Percentiles rank a stretch among this genome's conserved stretches.
These are phyloP conservation scores for Malacoraja senta DNA, from an alignment of 2,797 vertebrate genomes.

Conservation along the genomic window DNA sequence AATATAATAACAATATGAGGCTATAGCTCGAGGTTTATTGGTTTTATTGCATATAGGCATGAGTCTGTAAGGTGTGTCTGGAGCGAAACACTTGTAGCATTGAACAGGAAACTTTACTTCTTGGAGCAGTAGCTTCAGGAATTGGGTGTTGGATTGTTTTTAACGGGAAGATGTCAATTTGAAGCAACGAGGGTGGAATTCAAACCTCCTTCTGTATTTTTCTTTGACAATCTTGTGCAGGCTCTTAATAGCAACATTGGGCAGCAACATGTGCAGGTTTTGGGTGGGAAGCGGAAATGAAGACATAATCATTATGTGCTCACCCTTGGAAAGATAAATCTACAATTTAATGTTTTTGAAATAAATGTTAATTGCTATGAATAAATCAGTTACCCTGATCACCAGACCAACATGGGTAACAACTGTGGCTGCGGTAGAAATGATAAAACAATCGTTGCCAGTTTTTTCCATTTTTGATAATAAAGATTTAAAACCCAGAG, in stretches of 20 bases:
- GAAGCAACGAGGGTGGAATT: background rate
- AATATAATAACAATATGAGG: too few relatives aligned
- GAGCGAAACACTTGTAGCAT: background rate
- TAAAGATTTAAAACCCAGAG: background rate
- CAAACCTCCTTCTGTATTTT: background rate
- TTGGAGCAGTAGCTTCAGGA: background rate
- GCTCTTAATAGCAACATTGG: background rate
- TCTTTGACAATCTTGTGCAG: background rate
- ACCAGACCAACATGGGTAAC: background rate
- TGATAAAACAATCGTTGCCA: background rate
- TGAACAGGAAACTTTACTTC: background rate
- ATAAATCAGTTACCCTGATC: background rate
- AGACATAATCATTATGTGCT: background rate
- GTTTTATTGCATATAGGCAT: background rate
- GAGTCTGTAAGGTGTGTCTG: background rate
- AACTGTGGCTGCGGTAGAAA: background rate
- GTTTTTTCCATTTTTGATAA: background rate
- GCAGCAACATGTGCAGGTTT: background rate
- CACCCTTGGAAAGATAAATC: background rate
- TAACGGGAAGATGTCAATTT: background rate
- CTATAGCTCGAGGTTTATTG: background rate
- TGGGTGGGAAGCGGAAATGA: background rate
- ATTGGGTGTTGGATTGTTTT: background rate
- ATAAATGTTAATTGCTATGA: background rate
- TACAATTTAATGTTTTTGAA: background rate